These are phyloP conservation scores for Poeciliopsis infans DNA, from an alignment of 2,797 vertebrate species.

Conservation along the genomic window DNA sequence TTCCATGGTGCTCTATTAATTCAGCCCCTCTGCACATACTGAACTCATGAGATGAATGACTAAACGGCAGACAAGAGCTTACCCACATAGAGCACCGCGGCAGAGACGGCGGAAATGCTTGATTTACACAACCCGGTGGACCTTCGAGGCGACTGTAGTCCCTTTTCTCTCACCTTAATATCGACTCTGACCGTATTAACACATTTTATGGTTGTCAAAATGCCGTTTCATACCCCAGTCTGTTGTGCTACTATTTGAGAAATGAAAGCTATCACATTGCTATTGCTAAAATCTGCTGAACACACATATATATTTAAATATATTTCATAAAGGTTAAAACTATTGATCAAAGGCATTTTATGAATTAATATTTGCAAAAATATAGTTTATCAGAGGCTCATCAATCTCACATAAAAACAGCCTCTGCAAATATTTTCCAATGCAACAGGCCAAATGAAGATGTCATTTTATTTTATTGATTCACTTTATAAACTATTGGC, in stretches of 20 bases:
- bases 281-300: neutral
- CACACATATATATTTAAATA: no score
- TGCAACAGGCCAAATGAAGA: conserved; percentile 62
- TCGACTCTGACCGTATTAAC: conserved; percentile 17
- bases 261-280: neutral
- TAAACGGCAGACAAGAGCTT: conserved; percentile 26
- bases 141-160: conserved; percentile 5
- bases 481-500: conserved; percentile 54
- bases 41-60: conserved; percentile 40
- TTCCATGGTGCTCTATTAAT: conserved; percentile 60
- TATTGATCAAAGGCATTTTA: conserved; percentile 1
- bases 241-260: conserved; percentile 28
- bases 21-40: conserved; percentile 48
- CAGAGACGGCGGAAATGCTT: conserved; percentile 50
- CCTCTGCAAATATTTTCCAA: conserved; percentile 45
- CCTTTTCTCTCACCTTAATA: conserved; percentile 6
- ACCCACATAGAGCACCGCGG: conserved; percentile 19
- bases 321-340: neutral
- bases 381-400: conserved; percentile 13
- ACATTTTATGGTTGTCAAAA: conserved; percentile 31
- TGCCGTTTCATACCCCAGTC: conserved; percentile 29
- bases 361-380: neutral
- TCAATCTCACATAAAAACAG: conserved; percentile 39
- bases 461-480: conserved; percentile 68
- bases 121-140: conserved; percentile 26